Conservation (phyloP, 1,140 invertebrate genomes). For the Drosophila kepulauana region DNA sequence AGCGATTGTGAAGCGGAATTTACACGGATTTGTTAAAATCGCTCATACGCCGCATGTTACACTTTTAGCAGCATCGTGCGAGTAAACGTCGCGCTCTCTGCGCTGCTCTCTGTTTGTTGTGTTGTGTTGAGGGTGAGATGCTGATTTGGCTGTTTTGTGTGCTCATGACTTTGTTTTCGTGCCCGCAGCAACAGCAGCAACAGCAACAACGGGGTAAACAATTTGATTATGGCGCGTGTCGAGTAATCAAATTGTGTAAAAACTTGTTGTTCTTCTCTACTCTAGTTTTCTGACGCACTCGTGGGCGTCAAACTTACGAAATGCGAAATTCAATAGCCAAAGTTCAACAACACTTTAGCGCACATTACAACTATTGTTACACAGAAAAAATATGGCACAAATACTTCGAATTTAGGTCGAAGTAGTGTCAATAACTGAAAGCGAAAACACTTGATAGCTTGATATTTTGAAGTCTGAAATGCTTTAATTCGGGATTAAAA, state of each 20-base stretch:
- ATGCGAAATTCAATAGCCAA: neutral
- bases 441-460: no score
- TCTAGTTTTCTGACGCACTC: neutral
- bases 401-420: no score
- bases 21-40: constrained; percentile 71
- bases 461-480: no score
- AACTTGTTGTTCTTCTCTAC: constrained; percentile 23
- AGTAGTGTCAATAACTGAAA: no score
- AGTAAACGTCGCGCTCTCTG: constrained; percentile 16
- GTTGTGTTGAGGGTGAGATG: constrained; percentile 16
- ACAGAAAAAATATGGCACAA: neutral
- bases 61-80: constrained; percentile 69
- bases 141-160: constrained; percentile 32
- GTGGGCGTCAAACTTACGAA: constrained; percentile 2
- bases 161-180: constrained; percentile 68
- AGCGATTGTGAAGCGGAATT: constrained; percentile 40
- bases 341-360: constrained; percentile 14
- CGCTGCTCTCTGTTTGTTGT: constrained; percentile 4
- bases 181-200: constrained; percentile 1
- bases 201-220: constrained; percentile 57
- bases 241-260: constrained; percentile 35
- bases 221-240: constrained; percentile 70
- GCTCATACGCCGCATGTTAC: constrained; percentile 68
- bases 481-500: no score
- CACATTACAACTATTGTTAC: neutral